Percentiles rank a stretch among this genome's conserved stretches.
These are phyloP conservation scores for Fistularia tabacaria DNA, from an alignment of 2,797 vertebrate genomes.

Conservation along the genomic window DNA sequence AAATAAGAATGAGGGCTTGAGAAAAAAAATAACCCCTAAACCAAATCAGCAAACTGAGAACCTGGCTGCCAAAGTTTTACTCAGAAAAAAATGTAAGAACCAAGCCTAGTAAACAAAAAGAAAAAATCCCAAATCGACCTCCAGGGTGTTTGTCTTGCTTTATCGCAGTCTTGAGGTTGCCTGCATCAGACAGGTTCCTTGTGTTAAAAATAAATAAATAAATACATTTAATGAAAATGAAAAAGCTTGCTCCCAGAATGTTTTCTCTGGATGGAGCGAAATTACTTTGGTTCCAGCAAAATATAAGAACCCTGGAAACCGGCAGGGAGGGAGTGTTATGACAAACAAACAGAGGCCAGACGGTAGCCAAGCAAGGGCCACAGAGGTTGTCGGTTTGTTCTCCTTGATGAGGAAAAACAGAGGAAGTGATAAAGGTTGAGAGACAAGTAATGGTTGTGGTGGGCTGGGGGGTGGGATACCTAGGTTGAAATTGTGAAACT, in stretches of 20 bases:
- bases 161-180: slow-evolving; percentile 52
- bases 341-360: slow-evolving; percentile 55
- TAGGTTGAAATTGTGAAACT: slow-evolving; percentile 1
- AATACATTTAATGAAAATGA: no score
- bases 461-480: background rate
- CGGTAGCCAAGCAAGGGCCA: slow-evolving; percentile 25
- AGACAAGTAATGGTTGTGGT: background rate
- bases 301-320: slow-evolving; percentile 52
- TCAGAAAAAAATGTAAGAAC: slow-evolving; percentile 22
- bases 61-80: slow-evolving; percentile 26
- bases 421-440: slow-evolving; percentile 2
- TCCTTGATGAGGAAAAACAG: slow-evolving; percentile 27
- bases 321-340: slow-evolving; percentile 34
- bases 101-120: slow-evolving; percentile 1
- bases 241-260: slow-evolving; percentile 43
- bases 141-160: slow-evolving; percentile 30
- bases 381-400: slow-evolving; percentile 40
- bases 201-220: slow-evolving; percentile 36
- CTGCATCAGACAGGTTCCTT: slow-evolving; percentile 44
- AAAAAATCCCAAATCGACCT: slow-evolving; percentile 20
- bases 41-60: slow-evolving; percentile 32
- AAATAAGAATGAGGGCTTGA: slow-evolving; percentile 5
- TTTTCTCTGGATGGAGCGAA: slow-evolving; percentile 48
- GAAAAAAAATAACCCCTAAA: slow-evolving; percentile 16
- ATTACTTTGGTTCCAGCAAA: slow-evolving; percentile 53